These are phyloP conservation scores for Pangasius krempfi DNA, from an alignment of 2,797 vertebrate genomes.

Conservation along the genomic window DNA sequence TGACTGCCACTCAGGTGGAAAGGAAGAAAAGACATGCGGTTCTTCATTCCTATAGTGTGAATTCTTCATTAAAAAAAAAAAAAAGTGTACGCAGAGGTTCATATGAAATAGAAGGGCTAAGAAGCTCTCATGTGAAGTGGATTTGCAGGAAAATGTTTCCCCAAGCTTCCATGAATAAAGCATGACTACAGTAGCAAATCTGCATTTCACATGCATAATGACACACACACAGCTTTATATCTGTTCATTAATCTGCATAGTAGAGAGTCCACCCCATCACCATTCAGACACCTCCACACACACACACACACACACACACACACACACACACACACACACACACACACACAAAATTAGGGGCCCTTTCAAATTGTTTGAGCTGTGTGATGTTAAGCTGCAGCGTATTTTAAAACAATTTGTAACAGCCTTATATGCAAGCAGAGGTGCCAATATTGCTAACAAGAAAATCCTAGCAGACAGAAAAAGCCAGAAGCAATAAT, in stretches of 20 bases:
- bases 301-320: neutral
- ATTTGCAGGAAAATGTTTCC: neutral
- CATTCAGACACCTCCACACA: neutral
- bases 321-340: neutral
- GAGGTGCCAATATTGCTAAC: neutral
- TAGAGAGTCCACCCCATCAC: neutral
- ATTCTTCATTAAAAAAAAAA: neutral
- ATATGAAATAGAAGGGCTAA: neutral
- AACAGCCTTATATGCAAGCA: neutral
- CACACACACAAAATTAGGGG: neutral
- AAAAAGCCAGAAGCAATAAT: neutral
- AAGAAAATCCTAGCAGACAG: neutral
- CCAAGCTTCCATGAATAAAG: neutral
- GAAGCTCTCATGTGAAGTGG: slow-evolving; percentile 17
- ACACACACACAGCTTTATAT: neutral
- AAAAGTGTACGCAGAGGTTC: neutral
- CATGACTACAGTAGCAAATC: neutral
- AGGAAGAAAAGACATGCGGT: neutral
- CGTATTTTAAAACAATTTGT: neutral
- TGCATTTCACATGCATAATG: neutral
- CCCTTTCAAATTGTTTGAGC: neutral
- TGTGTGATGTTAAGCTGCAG: neutral
- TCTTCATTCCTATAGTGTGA: neutral
- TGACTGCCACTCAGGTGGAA: slow-evolving; percentile 15
- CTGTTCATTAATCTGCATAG: slow-evolving; percentile 23